Conservation (phyloP, 2,797 vertebrate species). For the Chaenodraco wilsoni region DNA sequence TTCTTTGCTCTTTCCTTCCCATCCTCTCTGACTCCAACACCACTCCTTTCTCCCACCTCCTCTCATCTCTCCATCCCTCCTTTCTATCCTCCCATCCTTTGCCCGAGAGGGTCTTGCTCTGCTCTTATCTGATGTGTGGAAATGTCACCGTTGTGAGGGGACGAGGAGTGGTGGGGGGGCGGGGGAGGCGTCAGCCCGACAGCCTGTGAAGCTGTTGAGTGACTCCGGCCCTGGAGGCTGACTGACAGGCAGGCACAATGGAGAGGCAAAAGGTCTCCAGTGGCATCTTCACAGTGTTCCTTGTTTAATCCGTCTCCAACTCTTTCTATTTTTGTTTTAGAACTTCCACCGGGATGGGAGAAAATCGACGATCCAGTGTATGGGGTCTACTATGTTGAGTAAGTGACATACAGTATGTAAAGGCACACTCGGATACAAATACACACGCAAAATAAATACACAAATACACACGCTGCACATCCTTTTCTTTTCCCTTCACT, state of each 20-base stretch:
- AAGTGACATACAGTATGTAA: conserved; percentile 79
- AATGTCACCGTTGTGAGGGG: conserved; percentile 69
- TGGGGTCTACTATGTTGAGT: conserved; percentile 99
- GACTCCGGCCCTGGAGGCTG: conserved; percentile 47
- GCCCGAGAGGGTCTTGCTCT: conserved; percentile 55
- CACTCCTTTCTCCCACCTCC: conserved; percentile 13
- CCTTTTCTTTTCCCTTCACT: too few relatives aligned
- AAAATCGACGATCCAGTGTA: conserved; percentile 99
- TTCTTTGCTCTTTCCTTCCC: background rate
- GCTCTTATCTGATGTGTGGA: conserved; percentile 75
- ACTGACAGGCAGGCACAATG: conserved; percentile 56
- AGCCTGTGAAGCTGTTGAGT: conserved; percentile 51
- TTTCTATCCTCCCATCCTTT: conserved; percentile 41
- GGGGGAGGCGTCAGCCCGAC: conserved; percentile 5
- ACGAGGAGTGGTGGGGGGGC: background rate
- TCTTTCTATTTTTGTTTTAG: conserved; percentile 76
- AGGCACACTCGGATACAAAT: background rate
- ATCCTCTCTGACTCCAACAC: conserved; percentile 5
- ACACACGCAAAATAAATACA: background rate
- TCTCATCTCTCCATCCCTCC: conserved; percentile 27
- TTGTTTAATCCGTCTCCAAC: conserved; percentile 21
- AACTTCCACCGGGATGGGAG: conserved; percentile 98
- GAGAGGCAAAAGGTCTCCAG: conserved; percentile 45
- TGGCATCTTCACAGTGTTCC: conserved; percentile 27
- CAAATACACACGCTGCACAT: background rate